A percentile compares a stretch with the other conserved stretches of the same genome.
Evolutionary conservation across 2,888 invertebrate species (phyloP).

Genomic region (Drosophila rubida): DNA sequence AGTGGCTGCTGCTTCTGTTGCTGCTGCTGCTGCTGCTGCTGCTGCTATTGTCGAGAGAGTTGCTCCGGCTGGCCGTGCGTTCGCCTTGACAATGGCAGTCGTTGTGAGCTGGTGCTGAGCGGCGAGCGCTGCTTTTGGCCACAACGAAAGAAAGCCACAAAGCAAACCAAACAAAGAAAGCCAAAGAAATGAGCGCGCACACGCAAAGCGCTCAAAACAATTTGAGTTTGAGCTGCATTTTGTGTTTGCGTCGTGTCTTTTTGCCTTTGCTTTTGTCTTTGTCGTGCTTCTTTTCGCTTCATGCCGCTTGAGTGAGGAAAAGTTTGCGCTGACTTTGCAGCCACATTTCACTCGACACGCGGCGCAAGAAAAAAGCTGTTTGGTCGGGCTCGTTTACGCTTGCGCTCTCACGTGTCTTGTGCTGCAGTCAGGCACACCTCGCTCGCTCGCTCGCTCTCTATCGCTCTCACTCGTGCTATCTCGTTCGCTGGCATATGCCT

Average conservation of each 20-base stretch:
- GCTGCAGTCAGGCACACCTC: too few species aligned
- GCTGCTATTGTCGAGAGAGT: constrained; percentile 44
- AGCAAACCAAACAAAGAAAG: constrained; percentile 76
- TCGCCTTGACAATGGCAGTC: constrained; percentile 83
- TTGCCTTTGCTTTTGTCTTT: constrained; percentile 33
- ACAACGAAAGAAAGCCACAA: constrained; percentile 71
- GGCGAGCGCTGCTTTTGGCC: constrained; percentile 61
- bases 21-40: constrained; percentile 28
- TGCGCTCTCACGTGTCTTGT: constrained; percentile 13
- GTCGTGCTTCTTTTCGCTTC: neutral
- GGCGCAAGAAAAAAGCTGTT: constrained; percentile 36
- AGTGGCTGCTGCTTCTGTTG: constrained; percentile 50
- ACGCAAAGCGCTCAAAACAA: constrained; percentile 62
- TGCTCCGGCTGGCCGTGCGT: constrained; percentile 76
- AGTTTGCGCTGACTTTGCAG: constrained; percentile 8
- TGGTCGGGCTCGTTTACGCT: constrained; percentile 9
- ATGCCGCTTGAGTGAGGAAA: constrained; percentile 20
- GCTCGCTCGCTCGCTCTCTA: too few species aligned
- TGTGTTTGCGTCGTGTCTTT: constrained; percentile 40
- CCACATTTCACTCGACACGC: constrained; percentile 40
- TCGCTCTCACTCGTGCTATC: constrained; percentile 31
- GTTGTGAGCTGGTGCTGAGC: constrained; percentile 72
- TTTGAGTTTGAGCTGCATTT: constrained; percentile 47
- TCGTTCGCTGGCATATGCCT: constrained; percentile 43
- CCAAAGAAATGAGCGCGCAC: constrained; percentile 65